Conservation (phyloP, 2,888 invertebrate genomes). For the Pammene fasciana region DNA sequence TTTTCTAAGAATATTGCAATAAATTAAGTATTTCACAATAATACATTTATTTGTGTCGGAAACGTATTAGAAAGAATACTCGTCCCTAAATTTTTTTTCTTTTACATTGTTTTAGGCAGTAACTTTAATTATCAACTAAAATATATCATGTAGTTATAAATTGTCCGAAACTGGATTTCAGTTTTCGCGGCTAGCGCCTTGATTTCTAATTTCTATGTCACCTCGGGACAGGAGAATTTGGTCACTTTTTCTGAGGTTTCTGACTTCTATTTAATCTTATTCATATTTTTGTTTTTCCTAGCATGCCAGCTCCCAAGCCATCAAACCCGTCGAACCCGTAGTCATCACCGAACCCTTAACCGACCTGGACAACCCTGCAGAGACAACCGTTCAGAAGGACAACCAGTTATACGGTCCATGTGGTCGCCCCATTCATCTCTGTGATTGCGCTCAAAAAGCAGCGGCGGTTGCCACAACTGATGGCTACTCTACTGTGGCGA, state of each 20-base stretch:
- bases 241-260: not conserved
- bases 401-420: not conserved
- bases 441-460: not conserved
- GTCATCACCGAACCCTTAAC: not conserved
- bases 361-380: not conserved
- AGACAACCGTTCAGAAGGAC: not conserved
- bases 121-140: too few species aligned
- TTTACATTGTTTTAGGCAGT: too few species aligned
- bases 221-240: not conserved
- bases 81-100: too few species aligned
- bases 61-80: too few species aligned
- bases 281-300: not conserved
- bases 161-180: too few species aligned
- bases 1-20: too few species aligned
- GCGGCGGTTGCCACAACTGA: not conserved
- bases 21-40: too few species aligned
- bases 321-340: constrained; percentile 2
- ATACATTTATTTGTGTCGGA: too few species aligned
- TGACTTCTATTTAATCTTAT: not conserved
- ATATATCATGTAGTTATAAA: too few species aligned
- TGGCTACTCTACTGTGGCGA: not conserved
- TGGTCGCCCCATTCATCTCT: constrained; percentile 13
- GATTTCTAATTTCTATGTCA: too few species aligned
- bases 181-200: too few species aligned
- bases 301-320: constrained; percentile 13